phyloP scores from a whole-genome alignment of 1,140 invertebrate genomes.

The Drosophila aff. region DNA sequence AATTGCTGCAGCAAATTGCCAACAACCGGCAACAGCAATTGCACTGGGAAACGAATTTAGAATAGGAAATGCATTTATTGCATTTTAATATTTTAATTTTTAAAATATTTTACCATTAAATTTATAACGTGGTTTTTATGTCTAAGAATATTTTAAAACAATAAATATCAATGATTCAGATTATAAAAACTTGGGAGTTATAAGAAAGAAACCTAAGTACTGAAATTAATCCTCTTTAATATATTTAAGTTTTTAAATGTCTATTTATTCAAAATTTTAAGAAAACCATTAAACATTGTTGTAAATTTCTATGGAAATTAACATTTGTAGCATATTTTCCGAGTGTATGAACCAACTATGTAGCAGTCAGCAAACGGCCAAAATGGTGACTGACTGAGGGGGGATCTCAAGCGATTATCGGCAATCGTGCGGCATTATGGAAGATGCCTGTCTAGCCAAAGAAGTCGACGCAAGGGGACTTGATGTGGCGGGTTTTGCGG shows the following conservation, averaged over 20 bases:
- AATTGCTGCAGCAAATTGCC: conserved; percentile 78
- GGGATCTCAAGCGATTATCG: conserved; percentile 47
- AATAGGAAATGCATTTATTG: too few species aligned
- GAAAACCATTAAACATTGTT: too few species aligned
- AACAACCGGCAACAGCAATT: conserved; percentile 21
- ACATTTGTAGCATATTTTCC: neutral
- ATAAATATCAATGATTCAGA: neutral
- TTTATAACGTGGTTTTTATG: neutral
- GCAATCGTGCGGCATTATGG: conserved; percentile 58
- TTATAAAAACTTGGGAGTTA: too few species aligned
- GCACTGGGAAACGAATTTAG: neutral
- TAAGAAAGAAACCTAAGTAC: too few species aligned
- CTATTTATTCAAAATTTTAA: too few species aligned
- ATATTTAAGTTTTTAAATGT: too few species aligned
- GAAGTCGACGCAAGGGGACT: neutral
- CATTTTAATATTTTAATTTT: neutral
- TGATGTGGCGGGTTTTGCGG: conserved; percentile 3
- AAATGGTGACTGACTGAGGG: conserved; percentile 41
- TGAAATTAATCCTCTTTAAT: too few species aligned
- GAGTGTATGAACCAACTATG: neutral
- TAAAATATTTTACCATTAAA: neutral
- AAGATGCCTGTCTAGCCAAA: conserved; percentile 57
- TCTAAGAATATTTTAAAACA: too few species aligned
- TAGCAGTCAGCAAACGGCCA: conserved; percentile 22
- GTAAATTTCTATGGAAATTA: neutral